These are phyloP conservation scores for Drosophila robusta DNA, from an alignment of 2,888 invertebrate genomes.

Conservation along the genomic window DNA sequence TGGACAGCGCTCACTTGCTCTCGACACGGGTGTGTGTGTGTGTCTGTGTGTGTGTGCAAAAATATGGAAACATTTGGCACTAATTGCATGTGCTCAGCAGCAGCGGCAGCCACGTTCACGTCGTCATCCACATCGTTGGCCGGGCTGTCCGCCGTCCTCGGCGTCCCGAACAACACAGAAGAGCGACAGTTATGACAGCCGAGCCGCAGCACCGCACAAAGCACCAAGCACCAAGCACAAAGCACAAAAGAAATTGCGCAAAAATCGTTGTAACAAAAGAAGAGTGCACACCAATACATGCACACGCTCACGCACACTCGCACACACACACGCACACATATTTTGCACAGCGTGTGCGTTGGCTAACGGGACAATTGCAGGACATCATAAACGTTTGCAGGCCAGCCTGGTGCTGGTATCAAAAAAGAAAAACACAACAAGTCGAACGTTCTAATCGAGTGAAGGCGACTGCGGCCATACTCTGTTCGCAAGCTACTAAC, in stretches of 20 bases:
- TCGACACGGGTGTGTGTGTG: neutral
- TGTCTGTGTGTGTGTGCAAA: constrained; percentile 52
- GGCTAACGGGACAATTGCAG: constrained; percentile 76
- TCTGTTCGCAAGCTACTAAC: too few species aligned
- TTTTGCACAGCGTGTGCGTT: constrained; percentile 38
- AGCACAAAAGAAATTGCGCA: constrained; percentile 79
- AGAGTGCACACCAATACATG: constrained; percentile 58
- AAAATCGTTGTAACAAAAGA: constrained; percentile 79
- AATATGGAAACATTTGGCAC: constrained; percentile 84
- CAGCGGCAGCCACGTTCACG: constrained; percentile 43
- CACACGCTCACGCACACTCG: constrained; percentile 20
- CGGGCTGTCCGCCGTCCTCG: constrained; percentile 31
- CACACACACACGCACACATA: constrained; percentile 13
- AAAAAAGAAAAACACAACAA: constrained; percentile 18
- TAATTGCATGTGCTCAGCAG: constrained; percentile 81
- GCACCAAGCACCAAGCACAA: constrained; percentile 70
- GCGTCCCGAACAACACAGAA: constrained; percentile 54
- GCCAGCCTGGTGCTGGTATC: constrained; percentile 27
- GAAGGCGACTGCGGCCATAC: too few species aligned
- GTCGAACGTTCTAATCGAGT: too few species aligned
- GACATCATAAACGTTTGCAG: constrained; percentile 76
- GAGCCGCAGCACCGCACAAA: constrained; percentile 63
- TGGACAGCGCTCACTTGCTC: constrained; percentile 32
- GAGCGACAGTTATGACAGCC: constrained; percentile 79
- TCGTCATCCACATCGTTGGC: constrained; percentile 30